Conservation (phyloP, 1,140 invertebrate genomes). For the Zaprionus tsacasi region DNA sequence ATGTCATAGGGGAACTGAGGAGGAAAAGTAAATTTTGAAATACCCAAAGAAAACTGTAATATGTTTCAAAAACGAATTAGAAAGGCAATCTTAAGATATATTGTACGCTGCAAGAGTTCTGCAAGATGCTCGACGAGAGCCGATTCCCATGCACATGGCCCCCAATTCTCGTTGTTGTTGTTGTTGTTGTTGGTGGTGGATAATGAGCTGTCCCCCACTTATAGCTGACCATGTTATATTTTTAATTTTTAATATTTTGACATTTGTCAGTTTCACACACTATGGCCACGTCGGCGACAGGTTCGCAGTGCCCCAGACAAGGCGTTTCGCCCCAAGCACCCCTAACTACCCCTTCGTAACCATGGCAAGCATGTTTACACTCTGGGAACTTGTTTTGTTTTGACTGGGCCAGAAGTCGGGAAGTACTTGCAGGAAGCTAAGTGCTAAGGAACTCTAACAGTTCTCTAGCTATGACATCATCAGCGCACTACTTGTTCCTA, state of each 20-base stretch:
- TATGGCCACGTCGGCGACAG: slow-evolving; percentile 46
- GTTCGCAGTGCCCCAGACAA: slow-evolving; percentile 17
- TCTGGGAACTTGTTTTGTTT: slow-evolving; percentile 49
- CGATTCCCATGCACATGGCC: slow-evolving; percentile 40
- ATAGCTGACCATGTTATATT: slow-evolving; percentile 48
- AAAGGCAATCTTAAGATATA: slow-evolving; percentile 4
- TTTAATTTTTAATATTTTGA: slow-evolving; percentile 62
- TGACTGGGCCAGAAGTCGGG: slow-evolving; percentile 25
- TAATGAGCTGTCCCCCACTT: slow-evolving; percentile 14
- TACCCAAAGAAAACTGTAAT: not conserved
- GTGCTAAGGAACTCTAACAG: slow-evolving; percentile 42
- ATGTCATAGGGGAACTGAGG: slow-evolving; percentile 31
- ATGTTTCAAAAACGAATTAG: not conserved
- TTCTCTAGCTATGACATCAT: slow-evolving; percentile 62
- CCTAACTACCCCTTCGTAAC: slow-evolving; percentile 28
- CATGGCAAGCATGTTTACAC: slow-evolving; percentile 62
- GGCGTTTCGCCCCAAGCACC: not conserved
- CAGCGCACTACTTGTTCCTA: slow-evolving; percentile 44
- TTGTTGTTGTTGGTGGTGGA: slow-evolving; percentile 12
- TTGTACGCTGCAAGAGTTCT: slow-evolving; percentile 7
- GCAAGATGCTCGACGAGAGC: slow-evolving; percentile 13
- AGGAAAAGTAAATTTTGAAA: slow-evolving; percentile 28
- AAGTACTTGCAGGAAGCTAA: slow-evolving; percentile 19
- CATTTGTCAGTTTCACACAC: slow-evolving; percentile 65
- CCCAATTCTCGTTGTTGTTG: slow-evolving; percentile 8